A percentile compares a stretch with the other conserved stretches of the same genome.
phyloP scores from a whole-genome alignment of 1,140 invertebrate genomes.

The Helicoverpa zea region DNA sequence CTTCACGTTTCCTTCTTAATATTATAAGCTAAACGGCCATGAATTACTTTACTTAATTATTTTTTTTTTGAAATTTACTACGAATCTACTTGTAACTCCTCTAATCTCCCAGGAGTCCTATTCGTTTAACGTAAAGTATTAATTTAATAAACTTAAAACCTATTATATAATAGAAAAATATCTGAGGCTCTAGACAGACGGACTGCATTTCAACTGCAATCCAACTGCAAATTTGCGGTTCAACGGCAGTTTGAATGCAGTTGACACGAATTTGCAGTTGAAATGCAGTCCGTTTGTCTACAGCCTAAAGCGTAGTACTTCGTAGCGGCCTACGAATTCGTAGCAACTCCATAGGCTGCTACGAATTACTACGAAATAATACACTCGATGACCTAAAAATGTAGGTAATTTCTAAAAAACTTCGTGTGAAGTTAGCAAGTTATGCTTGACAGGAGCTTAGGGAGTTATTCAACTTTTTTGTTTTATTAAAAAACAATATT shows the following conservation, averaged over 20 bases:
- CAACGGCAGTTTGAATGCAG: too few species aligned
- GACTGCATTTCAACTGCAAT: too few species aligned
- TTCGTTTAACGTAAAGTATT: background rate
- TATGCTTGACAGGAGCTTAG: slow-evolving; percentile 14
- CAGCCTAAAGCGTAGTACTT: too few species aligned
- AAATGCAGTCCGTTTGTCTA: too few species aligned
- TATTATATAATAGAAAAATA: background rate
- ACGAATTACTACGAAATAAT: slow-evolving; percentile 19
- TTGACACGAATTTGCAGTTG: too few species aligned
- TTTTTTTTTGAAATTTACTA: too few species aligned
- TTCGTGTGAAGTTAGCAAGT: slow-evolving; percentile 10
- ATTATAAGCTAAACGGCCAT: too few species aligned
- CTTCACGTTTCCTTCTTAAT: too few species aligned
- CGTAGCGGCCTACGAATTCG: background rate
- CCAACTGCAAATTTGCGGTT: too few species aligned
- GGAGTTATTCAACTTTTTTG: background rate
- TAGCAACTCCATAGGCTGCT: slow-evolving; percentile 24
- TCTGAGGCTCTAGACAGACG: too few species aligned
- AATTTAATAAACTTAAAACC: background rate
- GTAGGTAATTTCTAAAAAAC: background rate
- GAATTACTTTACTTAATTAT: background rate
- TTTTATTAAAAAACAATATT: slow-evolving; percentile 14
- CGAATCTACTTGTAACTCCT: background rate
- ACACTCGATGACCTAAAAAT: background rate
- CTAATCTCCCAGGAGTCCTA: background rate